phyloP scores from a whole-genome alignment of 2,888 invertebrate species.

The Meteorus colon region DNA sequence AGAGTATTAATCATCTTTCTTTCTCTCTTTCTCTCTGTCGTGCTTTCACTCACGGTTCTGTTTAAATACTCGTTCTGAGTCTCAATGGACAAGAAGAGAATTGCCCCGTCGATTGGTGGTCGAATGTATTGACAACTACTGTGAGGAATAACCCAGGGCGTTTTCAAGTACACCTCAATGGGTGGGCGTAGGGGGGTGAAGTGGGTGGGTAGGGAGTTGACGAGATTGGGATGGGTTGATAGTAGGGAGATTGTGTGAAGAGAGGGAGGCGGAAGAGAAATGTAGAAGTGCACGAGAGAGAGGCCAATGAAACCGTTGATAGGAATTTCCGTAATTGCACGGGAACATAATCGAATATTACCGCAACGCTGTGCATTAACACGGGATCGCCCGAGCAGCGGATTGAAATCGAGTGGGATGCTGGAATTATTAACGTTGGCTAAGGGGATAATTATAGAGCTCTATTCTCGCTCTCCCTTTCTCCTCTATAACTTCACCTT shows the following conservation, averaged over 20 bases:
- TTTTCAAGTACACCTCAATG: slow-evolving; percentile 14
- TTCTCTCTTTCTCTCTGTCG: background rate
- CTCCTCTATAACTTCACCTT: background rate
- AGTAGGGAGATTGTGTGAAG: background rate
- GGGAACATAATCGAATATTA: slow-evolving; percentile 47
- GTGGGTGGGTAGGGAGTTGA: background rate
- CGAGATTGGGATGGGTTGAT: background rate
- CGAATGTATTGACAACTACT: slow-evolving; percentile 26
- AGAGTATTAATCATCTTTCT: background rate
- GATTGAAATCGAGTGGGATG: slow-evolving; percentile 46
- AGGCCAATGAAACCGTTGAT: slow-evolving; percentile 45
- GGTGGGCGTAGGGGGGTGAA: background rate
- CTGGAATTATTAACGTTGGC: slow-evolving; percentile 45
- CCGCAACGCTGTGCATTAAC: slow-evolving; percentile 47
- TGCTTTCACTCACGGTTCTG: background rate
- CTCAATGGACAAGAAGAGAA: background rate
- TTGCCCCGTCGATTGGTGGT: slow-evolving; percentile 10
- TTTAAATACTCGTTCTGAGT: background rate
- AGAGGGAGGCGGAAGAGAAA: slow-evolving; percentile 11
- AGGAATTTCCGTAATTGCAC: slow-evolving; percentile 46
- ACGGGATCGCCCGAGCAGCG: slow-evolving; percentile 42
- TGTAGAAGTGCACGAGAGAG: slow-evolving; percentile 14
- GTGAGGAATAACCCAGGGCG: slow-evolving; percentile 26
- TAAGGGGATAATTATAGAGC: slow-evolving; percentile 39
- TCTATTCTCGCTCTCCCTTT: background rate